Percentiles rank a stretch among this genome's conserved stretches.
Evolutionary conservation across 2,113 vertebrate genomes (phyloP).

Genomic region (Pituophis catenifer): DNA sequence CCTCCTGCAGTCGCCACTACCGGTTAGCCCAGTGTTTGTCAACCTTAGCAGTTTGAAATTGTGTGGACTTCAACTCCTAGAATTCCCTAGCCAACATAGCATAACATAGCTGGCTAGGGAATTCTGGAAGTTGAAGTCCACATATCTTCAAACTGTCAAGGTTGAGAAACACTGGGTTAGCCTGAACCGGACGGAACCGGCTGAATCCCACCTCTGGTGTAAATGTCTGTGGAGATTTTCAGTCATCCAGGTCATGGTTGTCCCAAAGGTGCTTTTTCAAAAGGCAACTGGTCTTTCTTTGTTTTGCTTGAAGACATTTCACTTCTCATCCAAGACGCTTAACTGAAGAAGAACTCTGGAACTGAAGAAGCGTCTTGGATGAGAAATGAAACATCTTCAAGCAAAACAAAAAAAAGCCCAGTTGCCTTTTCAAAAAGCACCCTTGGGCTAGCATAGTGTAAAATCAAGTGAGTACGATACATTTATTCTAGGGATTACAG

Average conservation of each 20-base stretch:
- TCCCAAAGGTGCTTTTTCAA: neutral
- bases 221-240: neutral
- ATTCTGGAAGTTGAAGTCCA: no score
- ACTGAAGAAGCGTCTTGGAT: neutral
- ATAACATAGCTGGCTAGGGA: no score
- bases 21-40: no score
- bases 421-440: neutral
- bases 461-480: constrained; percentile 22
- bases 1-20: no score
- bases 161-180: no score
- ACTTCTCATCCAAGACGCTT: neutral
- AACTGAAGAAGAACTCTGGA: neutral
- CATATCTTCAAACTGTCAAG: no score
- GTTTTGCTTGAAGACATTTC: neutral
- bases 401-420: neutral
- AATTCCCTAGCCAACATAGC: no score
- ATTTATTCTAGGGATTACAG: constrained; percentile 9
- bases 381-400: neutral
- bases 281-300: neutral
- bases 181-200: no score
- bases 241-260: neutral
- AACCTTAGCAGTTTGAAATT: no score
- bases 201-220: neutral
- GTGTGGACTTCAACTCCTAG: no score
- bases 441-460: neutral